Evolutionary conservation across 2,797 vertebrate genomes (phyloP).

Genomic region (Cossypha heuglini): DNA sequence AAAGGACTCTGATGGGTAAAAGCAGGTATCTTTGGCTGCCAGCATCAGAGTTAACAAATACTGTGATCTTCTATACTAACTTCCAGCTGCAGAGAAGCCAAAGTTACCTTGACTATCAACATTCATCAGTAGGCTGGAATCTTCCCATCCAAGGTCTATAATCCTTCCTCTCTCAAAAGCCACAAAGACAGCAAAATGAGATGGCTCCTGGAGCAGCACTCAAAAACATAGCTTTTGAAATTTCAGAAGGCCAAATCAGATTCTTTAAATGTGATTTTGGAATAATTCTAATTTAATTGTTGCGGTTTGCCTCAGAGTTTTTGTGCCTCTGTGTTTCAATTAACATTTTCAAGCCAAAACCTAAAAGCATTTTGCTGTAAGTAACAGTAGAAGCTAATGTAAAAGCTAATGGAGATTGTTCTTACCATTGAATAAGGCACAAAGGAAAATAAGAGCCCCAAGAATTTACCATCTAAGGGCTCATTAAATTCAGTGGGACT

Average conservation of each 20-base stretch:
- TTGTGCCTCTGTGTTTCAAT: not conserved
- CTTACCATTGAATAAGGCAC: conserved; percentile 14
- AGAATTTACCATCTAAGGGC: conserved; percentile 21
- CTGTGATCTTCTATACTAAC: not conserved
- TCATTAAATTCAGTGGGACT: conserved; percentile 52
- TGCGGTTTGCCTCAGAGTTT: not conserved
- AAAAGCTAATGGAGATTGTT: conserved; percentile 28
- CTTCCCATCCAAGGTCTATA: not conserved
- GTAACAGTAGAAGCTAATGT: conserved; percentile 42
- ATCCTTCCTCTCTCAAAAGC: not conserved
- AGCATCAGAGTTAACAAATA: not conserved
- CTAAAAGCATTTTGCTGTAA: conserved; percentile 54
- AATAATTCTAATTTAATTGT: conserved; percentile 13
- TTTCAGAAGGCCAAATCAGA: not conserved
- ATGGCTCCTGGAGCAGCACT: not conserved
- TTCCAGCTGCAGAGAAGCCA: not conserved
- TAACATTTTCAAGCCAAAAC: conserved; percentile 46
- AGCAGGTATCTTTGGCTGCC: not conserved
- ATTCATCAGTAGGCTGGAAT: not conserved
- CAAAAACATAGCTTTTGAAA: not conserved
- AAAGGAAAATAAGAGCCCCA: conserved; percentile 17
- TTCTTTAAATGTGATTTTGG: not conserved
- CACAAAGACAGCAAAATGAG: not conserved
- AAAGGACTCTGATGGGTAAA: not conserved
- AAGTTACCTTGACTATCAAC: not conserved